Conservation (phyloP, 2,797 vertebrate genomes). For the Pempheris klunzingeri region DNA sequence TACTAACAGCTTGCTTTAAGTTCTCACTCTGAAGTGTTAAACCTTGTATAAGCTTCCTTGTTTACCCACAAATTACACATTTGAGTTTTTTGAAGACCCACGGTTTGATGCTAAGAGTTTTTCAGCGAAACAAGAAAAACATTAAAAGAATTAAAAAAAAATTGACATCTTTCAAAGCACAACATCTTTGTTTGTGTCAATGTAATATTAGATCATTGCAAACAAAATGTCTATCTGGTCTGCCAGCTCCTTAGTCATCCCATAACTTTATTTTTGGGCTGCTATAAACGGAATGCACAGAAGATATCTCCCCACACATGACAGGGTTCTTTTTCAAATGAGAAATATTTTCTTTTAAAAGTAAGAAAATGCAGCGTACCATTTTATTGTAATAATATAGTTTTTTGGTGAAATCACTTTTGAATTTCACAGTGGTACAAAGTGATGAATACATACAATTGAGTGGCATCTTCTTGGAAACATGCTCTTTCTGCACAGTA, state of each 20-base stretch:
- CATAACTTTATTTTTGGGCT: slow-evolving; percentile 18
- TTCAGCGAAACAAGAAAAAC: neutral
- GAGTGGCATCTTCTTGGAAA: too few relatives aligned
- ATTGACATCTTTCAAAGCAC: slow-evolving; percentile 14
- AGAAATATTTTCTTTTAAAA: neutral
- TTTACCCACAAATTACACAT: slow-evolving; percentile 15
- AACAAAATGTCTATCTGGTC: slow-evolving; percentile 27
- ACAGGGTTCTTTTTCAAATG: slow-evolving; percentile 21
- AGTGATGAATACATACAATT: too few relatives aligned
- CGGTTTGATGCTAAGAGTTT: neutral
- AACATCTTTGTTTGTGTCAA: slow-evolving; percentile 26
- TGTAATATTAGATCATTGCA: slow-evolving; percentile 8
- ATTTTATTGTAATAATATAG: too few relatives aligned
- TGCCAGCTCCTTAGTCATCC: slow-evolving; percentile 49
- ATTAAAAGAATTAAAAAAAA: neutral
- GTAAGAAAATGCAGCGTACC: neutral
- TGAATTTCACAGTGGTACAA: too few relatives aligned
- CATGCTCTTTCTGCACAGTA: too few relatives aligned
- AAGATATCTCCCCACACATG: neutral
- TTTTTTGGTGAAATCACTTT: too few relatives aligned
- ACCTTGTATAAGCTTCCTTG: slow-evolving; percentile 1
- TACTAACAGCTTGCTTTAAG: slow-evolving; percentile 29
- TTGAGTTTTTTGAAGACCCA: too few relatives aligned
- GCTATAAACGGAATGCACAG: neutral
- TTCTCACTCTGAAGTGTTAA: slow-evolving; percentile 27